Evolutionary conservation across 2,797 vertebrate species (phyloP).

Genomic region (Perodicticus potto): DNA sequence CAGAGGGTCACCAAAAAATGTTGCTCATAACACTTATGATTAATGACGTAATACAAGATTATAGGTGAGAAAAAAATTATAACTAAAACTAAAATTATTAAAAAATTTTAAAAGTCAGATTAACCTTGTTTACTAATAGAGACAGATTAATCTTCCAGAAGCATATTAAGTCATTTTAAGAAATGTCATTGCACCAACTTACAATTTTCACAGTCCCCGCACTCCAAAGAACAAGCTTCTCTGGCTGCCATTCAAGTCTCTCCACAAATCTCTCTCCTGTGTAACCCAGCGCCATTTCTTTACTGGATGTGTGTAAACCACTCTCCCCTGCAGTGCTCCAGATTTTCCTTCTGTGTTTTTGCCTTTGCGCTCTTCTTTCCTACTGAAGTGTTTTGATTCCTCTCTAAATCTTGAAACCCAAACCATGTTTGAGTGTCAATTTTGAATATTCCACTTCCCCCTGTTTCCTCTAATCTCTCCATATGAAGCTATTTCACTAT

Average conservation of each 20-base stretch:
- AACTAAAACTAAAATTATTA: constrained; percentile 66
- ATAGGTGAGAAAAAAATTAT: constrained; percentile 36
- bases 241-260: background rate
- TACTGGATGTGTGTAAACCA: background rate
- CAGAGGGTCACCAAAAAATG: constrained; percentile 24
- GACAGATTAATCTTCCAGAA: constrained; percentile 48
- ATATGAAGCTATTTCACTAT: background rate
- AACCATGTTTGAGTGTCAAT: background rate
- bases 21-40: constrained; percentile 14
- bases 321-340: background rate
- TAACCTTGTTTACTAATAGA: background rate
- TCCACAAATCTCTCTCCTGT: background rate
- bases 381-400: constrained; percentile 24
- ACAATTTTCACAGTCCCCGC: background rate
- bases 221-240: background rate
- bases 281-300: background rate
- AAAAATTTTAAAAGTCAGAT: constrained; percentile 36
- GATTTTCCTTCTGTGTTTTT: constrained; percentile 15
- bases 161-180: background rate
- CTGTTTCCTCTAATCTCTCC: background rate
- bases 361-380: background rate
- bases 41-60: constrained; percentile 48
- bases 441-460: background rate
- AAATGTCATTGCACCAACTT: constrained; percentile 34
- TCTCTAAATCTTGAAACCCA: constrained; percentile 24